phyloP scores from a whole-genome alignment of 2,113 vertebrate genomes.

The zebrafish (Danio rerio) region DNA sequence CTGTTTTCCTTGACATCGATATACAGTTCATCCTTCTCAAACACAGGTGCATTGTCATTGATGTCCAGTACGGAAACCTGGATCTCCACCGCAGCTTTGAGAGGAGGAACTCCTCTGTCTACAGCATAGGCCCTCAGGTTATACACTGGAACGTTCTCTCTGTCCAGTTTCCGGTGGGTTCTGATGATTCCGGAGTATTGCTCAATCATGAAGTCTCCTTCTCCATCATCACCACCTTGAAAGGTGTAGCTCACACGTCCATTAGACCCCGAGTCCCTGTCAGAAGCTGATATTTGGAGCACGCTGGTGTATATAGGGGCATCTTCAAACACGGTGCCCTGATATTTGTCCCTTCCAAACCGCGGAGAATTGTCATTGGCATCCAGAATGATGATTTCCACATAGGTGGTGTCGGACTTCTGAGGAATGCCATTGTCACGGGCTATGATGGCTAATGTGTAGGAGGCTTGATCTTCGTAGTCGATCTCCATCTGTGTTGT shows the following conservation, averaged over 20 bases:
- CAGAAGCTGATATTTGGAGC: constrained; percentile 91
- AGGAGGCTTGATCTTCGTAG: constrained; percentile 93
- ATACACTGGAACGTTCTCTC: constrained; percentile 91
- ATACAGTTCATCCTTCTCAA: constrained; percentile 90
- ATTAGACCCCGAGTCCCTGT: constrained; percentile 88
- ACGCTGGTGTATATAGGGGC: constrained; percentile 87
- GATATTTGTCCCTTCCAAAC: constrained; percentile 88
- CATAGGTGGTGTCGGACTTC: constrained; percentile 92
- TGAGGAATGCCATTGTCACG: constrained; percentile 94
- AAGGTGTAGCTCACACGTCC: constrained; percentile 91
- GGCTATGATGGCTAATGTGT: constrained; percentile 90
- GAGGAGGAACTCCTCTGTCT: constrained; percentile 84
- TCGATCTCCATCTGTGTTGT: constrained; percentile 91
- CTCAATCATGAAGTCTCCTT: constrained; percentile 93
- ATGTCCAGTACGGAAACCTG: constrained; percentile 90
- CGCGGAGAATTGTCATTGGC: constrained; percentile 90
- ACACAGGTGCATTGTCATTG: constrained; percentile 95
- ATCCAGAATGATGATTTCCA: constrained; percentile 91
- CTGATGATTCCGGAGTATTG: constrained; percentile 92
- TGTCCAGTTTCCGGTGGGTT: constrained; percentile 88
- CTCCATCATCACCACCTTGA: constrained; percentile 89
- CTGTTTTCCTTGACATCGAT: constrained; percentile 92
- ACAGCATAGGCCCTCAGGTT: constrained; percentile 88
- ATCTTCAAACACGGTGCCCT: constrained; percentile 89
- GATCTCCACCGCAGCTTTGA: constrained; percentile 86